Conservation (phyloP, 2,797 vertebrate genomes). For the Pipistrellus nathusii region DNA sequence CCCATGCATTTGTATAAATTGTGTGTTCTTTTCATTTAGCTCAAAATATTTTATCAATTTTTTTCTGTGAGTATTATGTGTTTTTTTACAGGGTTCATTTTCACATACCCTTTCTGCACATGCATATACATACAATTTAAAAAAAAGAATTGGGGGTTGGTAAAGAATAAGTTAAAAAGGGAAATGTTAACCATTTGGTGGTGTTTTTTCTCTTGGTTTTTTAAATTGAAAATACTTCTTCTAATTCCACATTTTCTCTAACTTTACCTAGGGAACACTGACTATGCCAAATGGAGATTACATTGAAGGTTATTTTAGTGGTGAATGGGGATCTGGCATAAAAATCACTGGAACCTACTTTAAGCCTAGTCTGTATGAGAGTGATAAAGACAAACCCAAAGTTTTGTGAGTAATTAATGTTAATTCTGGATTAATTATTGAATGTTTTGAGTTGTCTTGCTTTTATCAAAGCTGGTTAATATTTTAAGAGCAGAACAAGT, state of each 20-base stretch:
- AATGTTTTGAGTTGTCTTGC: slow-evolving; percentile 13
- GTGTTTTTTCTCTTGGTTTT: slow-evolving; percentile 30
- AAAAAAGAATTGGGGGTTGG: background rate
- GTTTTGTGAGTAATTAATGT: slow-evolving; percentile 86
- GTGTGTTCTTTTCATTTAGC: background rate
- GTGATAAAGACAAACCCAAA: slow-evolving; percentile 93
- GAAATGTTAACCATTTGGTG: slow-evolving; percentile 9
- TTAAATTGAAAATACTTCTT: slow-evolving; percentile 44
- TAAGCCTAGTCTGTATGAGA: slow-evolving; percentile 95
- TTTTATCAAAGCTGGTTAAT: slow-evolving; percentile 51
- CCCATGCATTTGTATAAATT: background rate
- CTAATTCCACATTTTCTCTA: slow-evolving; percentile 54
- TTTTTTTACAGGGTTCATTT: slow-evolving; percentile 27
- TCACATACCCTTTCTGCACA: background rate
- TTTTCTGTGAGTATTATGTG: background rate
- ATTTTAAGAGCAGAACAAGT: slow-evolving; percentile 43
- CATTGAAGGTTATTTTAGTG: slow-evolving; percentile 96
- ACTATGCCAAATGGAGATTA: slow-evolving; percentile 96
- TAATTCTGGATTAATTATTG: slow-evolving; percentile 45
- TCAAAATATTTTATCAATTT: background rate
- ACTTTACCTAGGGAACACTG: slow-evolving; percentile 91
- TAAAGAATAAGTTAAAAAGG: slow-evolving; percentile 51
- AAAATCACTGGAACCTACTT: slow-evolving; percentile 97
- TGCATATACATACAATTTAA: background rate
- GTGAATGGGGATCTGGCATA: slow-evolving; percentile 97